Evolutionary conservation across 2,888 invertebrate genomes (phyloP).

Genomic region (Pollenia amentaria): DNA sequence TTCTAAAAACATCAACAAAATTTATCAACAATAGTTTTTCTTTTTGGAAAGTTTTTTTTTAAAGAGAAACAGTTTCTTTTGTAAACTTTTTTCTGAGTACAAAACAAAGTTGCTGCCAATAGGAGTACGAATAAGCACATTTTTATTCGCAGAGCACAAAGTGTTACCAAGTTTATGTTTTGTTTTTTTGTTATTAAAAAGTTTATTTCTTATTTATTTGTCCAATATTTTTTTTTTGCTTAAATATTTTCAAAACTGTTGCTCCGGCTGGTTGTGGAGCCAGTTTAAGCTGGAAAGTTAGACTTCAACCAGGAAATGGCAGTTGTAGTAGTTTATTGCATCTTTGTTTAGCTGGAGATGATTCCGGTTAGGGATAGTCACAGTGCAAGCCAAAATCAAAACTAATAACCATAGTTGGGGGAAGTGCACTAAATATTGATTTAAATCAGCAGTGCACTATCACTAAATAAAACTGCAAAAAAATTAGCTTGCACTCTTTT

Average conservation of each 20-base stretch:
- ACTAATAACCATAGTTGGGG: too few relatives aligned
- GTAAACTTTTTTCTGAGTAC: neutral
- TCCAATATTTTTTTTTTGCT: neutral
- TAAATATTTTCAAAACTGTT: slow-evolving; percentile 41
- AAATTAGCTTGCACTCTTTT: too few relatives aligned
- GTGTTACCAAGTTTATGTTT: slow-evolving; percentile 63
- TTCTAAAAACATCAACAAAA: slow-evolving; percentile 24
- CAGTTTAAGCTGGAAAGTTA: slow-evolving; percentile 20
- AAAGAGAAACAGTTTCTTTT: neutral
- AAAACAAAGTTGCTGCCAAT: slow-evolving; percentile 35
- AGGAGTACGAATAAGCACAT: neutral
- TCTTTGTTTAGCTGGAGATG: neutral
- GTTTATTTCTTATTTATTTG: slow-evolving; percentile 25
- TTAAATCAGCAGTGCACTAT: too few relatives aligned
- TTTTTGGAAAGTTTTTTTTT: slow-evolving; percentile 13
- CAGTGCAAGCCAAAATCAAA: too few relatives aligned
- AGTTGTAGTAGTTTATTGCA: slow-evolving; percentile 16
- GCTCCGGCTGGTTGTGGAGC: slow-evolving; percentile 23
- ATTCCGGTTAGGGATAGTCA: neutral
- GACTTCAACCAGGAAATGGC: slow-evolving; percentile 7
- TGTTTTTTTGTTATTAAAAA: slow-evolving; percentile 47
- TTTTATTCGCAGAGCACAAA: slow-evolving; percentile 33
- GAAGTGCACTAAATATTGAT: too few relatives aligned
- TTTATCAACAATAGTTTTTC: slow-evolving; percentile 28
- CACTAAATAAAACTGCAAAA: too few relatives aligned